Evolutionary conservation across 1,140 invertebrate genomes (phyloP), one percentile per base, ranked within the genome.

Genomic region (Hesperophylax magnus): DNA sequence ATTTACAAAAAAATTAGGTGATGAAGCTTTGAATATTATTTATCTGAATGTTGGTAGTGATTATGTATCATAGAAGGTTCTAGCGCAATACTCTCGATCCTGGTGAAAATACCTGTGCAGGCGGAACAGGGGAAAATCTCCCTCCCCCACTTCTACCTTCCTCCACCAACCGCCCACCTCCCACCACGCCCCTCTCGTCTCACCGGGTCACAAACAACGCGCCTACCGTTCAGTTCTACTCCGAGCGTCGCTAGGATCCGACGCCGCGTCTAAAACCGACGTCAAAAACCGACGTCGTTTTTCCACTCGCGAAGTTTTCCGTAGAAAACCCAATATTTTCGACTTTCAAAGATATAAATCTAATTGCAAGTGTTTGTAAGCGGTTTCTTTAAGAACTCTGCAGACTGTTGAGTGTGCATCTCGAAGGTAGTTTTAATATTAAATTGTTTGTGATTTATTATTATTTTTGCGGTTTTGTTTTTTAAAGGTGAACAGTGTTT

Each of bases 191-290:
- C 17, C 17, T 20, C 58, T 14, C 18, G 9, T n/a, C 56, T 58
- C 56, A 58, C 56, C 56, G 56, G 56, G 56, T 58, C 56, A 58
- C n/a, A 22, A n/a, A 22, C n/a, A 22, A 58, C 58, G 39, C 39
- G 39, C 39, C 11, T 8, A 47, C 39, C 39, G 39, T 47, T 61
- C 58, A 61, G 58, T 61, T 20, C 18, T 14, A 14, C 18, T 61
- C 20, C 58, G 58, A 61, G 58, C 58, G 58, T 24, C 58, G 58
- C 18, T 61, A 20, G 18, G 58, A 9, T 20, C 18, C 58, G 58
- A 22, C 58, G 58, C 58, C 6, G 24, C 58, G 58, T 20, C 18
- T 47, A 61, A 24, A 20, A 24, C 58, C 20, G 58, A 61, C 14
- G 11, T 14, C n/a, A 1, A 11, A 58, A 58, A 61, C 4, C 58